These are phyloP conservation scores for Otis tarda DNA, from an alignment of 2,113 vertebrate species.

Conservation along the genomic window DNA sequence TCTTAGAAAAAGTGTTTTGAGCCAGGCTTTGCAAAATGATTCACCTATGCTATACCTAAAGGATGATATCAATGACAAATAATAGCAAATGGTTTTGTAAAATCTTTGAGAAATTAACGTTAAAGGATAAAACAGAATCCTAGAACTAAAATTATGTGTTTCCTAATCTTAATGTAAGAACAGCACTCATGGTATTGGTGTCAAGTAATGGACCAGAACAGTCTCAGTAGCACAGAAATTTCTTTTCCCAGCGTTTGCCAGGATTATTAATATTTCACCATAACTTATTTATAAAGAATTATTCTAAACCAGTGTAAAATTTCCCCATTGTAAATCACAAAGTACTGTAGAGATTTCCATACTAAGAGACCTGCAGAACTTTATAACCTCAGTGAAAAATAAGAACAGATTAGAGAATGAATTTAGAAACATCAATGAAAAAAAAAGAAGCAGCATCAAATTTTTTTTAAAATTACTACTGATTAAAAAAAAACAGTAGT, in stretches of 20 bases:
- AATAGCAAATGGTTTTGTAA: neutral
- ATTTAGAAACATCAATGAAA: neutral
- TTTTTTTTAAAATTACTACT: neutral
- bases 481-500: neutral
- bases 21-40: neutral
- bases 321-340: neutral
- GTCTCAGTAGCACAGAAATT: neutral
- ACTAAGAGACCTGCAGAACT: neutral
- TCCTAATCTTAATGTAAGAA: neutral
- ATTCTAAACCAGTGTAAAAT: neutral
- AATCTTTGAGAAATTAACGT: neutral
- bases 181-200: fast-evolving
- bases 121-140: neutral
- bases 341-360: neutral
- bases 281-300: neutral
- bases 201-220: neutral
- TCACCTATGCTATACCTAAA: neutral
- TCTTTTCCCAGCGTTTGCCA: fast-evolving
- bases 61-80: neutral
- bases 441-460: neutral
- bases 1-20: neutral
- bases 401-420: neutral
- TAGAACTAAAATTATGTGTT: neutral
- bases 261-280: neutral
- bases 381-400: neutral